Conservation (phyloP, 2,797 vertebrate genomes). For the Poeciliopsis gracilis region DNA sequence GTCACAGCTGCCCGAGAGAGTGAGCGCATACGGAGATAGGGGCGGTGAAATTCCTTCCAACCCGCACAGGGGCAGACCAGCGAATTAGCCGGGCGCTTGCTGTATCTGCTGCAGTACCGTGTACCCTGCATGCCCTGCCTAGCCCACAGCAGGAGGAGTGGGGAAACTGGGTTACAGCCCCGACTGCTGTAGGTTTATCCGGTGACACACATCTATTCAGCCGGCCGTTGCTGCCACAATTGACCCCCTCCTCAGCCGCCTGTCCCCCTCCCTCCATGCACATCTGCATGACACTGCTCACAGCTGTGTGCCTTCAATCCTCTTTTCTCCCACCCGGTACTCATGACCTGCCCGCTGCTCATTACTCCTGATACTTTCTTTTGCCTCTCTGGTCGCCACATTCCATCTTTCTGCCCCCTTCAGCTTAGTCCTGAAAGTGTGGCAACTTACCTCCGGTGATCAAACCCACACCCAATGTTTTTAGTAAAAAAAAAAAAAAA, state of each 20-base stretch:
- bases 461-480: conserved; percentile 45
- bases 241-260: conserved; percentile 15
- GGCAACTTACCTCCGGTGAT: conserved; percentile 71
- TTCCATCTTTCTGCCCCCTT: conserved; percentile 47
- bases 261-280: conserved; percentile 25
- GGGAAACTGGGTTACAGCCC: conserved; percentile 81
- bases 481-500: conserved; percentile 31
- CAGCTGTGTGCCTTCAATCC: conserved; percentile 76
- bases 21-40: conserved; percentile 67
- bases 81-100: conserved; percentile 66
- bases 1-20: conserved; percentile 76
- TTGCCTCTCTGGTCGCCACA: conserved; percentile 56
- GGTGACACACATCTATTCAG: conserved; percentile 77
- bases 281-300: conserved; percentile 72
- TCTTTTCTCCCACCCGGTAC: conserved; percentile 60
- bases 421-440: conserved; percentile 54
- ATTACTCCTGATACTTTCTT: conserved; percentile 67
- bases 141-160: conserved; percentile 55
- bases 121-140: conserved; percentile 74
- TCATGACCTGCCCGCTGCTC: conserved; percentile 59
- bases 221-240: conserved; percentile 61
- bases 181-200: conserved; percentile 72
- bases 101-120: conserved; percentile 83
- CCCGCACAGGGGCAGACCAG: conserved; percentile 66
- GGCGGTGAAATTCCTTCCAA: conserved; percentile 70